Conservation (phyloP, 2,888 invertebrate genomes). For the Sarcophaga caerulescens region DNA sequence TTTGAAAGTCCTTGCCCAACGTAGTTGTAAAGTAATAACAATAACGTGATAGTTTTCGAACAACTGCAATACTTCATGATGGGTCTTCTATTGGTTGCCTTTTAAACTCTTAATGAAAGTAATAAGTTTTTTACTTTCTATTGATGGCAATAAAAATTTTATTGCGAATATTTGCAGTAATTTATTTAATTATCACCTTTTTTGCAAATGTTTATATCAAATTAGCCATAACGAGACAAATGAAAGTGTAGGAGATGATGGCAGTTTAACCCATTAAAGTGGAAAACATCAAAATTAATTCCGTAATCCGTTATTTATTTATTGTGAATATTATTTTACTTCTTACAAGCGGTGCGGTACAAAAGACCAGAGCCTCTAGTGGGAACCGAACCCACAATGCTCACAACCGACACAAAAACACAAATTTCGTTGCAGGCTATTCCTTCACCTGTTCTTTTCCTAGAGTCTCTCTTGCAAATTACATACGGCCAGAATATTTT, state of each 20-base stretch:
- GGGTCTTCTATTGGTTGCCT: neutral
- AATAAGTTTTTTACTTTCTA: neutral
- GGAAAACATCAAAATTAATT: neutral
- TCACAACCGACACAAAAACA: too few species aligned
- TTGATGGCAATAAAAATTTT: neutral
- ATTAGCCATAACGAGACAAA: constrained; percentile 32
- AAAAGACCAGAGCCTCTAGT: too few species aligned
- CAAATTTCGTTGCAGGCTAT: too few species aligned
- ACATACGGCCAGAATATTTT: too few species aligned
- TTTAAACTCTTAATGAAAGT: neutral
- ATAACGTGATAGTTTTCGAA: neutral
- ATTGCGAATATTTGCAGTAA: constrained; percentile 17
- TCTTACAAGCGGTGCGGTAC: too few species aligned
- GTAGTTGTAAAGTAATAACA: neutral
- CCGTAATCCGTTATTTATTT: too few species aligned
- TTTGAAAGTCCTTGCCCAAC: neutral
- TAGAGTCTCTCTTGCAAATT: too few species aligned
- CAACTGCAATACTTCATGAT: neutral
- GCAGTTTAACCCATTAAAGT: neutral
- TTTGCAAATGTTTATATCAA: constrained; percentile 30
- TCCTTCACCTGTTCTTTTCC: too few species aligned
- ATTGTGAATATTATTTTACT: too few species aligned
- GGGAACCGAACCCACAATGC: too few species aligned
- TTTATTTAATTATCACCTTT: constrained; percentile 42
- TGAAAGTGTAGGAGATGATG: neutral